Percentiles rank a stretch among this genome's conserved stretches.
These are phyloP conservation scores for Sylvietta virens DNA, from an alignment of 2,113 vertebrate species.

Conservation along the genomic window DNA sequence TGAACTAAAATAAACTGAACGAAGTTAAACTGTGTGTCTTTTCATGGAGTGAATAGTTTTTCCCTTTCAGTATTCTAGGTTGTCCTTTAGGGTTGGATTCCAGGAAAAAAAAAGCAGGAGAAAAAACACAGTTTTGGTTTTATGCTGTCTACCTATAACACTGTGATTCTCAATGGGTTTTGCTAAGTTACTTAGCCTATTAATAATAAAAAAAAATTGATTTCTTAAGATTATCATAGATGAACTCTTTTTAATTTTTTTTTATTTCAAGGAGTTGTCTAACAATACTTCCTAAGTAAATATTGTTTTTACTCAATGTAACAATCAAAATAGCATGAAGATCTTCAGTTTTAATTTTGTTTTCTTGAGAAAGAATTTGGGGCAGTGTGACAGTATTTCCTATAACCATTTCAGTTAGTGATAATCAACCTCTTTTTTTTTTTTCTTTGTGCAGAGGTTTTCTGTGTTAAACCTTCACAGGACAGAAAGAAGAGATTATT, in stretches of 20 bases:
- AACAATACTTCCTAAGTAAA: not conserved
- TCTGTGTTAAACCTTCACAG: not conserved
- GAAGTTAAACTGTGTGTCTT: not conserved
- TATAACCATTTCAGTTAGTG: not conserved
- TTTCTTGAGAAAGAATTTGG: not conserved
- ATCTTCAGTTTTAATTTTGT: not conserved
- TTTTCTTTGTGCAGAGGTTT: not conserved
- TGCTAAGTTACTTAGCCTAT: not conserved
- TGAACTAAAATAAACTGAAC: not conserved
- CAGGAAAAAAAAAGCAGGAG: not conserved
- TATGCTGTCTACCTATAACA: not conserved
- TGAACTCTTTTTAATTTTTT: not conserved
- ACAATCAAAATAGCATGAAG: not conserved
- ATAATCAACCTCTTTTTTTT: not conserved
- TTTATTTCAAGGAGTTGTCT: not conserved
- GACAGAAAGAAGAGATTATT: not conserved
- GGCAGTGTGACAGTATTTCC: not conserved
- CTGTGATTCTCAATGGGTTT: not conserved
- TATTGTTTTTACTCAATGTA: not conserved
- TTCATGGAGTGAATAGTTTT: not conserved
- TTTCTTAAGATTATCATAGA: not conserved
- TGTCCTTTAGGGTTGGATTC: not conserved
- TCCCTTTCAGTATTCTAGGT: not conserved
- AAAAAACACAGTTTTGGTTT: not conserved
- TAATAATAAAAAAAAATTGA: not conserved